These are phyloP conservation scores for Scaptomyza polygonia DNA, from an alignment of 2,888 invertebrate species.

Conservation along the genomic window DNA sequence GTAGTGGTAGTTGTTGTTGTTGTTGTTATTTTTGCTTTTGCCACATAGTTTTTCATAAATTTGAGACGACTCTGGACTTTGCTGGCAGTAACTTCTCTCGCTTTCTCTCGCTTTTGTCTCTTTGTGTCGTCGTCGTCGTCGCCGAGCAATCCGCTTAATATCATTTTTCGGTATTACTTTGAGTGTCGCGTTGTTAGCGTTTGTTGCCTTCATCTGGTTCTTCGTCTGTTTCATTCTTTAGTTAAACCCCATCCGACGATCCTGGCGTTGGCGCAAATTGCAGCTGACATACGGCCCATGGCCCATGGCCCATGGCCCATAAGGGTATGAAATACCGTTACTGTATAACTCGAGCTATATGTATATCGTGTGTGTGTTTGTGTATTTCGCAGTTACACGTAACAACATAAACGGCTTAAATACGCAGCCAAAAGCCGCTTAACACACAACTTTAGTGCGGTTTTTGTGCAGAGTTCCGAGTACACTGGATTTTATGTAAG, in stretches of 20 bases:
- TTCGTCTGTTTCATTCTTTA: not conserved
- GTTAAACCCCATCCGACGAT: conserved; percentile 19
- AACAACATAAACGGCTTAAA: conserved; percentile 70
- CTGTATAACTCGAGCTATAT: conserved; percentile 1
- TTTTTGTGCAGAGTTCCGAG: conserved; percentile 33
- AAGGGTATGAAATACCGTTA: conserved; percentile 18
- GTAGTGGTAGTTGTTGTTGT: conserved; percentile 12
- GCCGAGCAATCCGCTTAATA: conserved; percentile 73
- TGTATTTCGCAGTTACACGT: conserved; percentile 56
- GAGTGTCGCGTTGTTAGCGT: conserved; percentile 44
- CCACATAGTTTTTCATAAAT: conserved; percentile 60
- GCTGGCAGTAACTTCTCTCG: conserved; percentile 17
- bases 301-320: conserved; percentile 21
- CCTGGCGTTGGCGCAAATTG: conserved; percentile 31
- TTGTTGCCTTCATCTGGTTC: conserved; percentile 1
- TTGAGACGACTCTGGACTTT: conserved; percentile 45
- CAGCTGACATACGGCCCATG: conserved; percentile 48
- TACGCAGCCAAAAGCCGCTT: conserved; percentile 70
- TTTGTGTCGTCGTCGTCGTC: too few relatives aligned
- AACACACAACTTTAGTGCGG: conserved; percentile 70
- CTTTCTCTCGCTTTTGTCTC: conserved; percentile 13
- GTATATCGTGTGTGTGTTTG: conserved; percentile 7
- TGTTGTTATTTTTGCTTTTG: conserved; percentile 18
- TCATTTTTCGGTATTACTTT: conserved; percentile 75
- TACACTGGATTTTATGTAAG: conserved; percentile 1